phyloP scores from a whole-genome alignment of 2,888 invertebrate species.

The Nipponacmea schrenckii region DNA sequence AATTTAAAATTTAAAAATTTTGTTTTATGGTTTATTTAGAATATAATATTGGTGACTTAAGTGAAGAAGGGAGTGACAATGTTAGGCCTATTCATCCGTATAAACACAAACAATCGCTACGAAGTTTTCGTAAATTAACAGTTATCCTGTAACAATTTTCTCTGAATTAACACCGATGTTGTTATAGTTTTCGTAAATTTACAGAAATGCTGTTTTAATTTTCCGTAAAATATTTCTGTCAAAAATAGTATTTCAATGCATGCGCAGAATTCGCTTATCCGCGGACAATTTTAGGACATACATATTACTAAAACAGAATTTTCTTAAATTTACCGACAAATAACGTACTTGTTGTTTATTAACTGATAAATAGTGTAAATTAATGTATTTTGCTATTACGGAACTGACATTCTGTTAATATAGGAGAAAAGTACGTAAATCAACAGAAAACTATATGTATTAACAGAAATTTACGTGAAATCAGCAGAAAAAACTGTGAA shows the following conservation, averaged over 20 bases:
- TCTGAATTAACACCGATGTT: no score
- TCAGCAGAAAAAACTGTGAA: constrained; percentile 4
- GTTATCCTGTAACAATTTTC: no score
- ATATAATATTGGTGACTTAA: no score
- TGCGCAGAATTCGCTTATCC: not conserved
- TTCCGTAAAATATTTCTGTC: not conserved
- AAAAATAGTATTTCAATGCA: not conserved
- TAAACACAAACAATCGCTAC: no score
- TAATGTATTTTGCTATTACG: constrained; percentile 6
- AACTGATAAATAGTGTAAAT: not conserved
- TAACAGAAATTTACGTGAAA: constrained; percentile 1
- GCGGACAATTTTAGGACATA: not conserved
- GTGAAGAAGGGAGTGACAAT: no score
- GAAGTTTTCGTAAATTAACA: no score
- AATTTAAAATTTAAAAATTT: no score
- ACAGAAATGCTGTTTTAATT: not conserved
- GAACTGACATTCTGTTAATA: constrained; percentile 1
- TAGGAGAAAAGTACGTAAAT: constrained; percentile 2
- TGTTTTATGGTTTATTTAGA: no score
- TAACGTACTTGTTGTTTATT: not conserved
- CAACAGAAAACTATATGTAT: constrained; percentile 6
- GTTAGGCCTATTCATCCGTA: no score
- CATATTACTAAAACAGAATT: not conserved
- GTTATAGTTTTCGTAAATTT: not conserved
- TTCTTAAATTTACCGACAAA: not conserved